Evolutionary conservation across 2,888 invertebrate genomes (phyloP).

Genomic region (Limnephilus marmoratus): DNA sequence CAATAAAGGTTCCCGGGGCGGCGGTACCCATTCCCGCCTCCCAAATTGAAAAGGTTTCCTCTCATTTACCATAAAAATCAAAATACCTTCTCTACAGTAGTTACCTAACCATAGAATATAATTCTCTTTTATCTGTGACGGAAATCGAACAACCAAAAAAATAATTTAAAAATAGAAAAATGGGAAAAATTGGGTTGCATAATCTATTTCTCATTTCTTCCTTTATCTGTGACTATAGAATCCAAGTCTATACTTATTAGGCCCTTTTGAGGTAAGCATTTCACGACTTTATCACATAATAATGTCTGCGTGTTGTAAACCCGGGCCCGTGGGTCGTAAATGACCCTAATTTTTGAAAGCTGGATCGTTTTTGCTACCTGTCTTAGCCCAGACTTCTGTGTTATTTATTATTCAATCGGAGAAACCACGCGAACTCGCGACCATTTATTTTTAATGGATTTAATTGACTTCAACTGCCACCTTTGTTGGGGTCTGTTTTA

Average conservation of each 20-base stretch:
- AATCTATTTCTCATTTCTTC: background rate
- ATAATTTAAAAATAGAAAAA: background rate
- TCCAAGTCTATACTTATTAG: background rate
- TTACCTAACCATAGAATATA: no score
- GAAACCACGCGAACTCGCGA: background rate
- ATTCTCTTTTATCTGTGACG: no score
- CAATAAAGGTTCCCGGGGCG: no score
- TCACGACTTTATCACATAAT: background rate
- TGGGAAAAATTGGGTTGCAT: background rate
- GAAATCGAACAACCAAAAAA: no score
- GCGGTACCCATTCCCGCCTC: no score
- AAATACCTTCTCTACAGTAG: no score
- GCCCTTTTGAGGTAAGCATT: background rate
- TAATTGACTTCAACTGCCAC: background rate
- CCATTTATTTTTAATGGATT: background rate
- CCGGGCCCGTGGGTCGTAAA: background rate
- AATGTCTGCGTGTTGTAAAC: background rate
- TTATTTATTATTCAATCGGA: conserved; percentile 8
- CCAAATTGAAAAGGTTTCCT: no score
- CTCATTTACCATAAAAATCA: no score
- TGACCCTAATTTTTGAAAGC: conserved; percentile 13
- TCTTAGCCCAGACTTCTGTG: background rate
- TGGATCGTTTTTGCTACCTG: conserved; percentile 19
- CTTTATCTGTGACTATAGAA: background rate
- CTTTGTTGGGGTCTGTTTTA: background rate